These are phyloP conservation scores for Scolopax mira DNA, from an alignment of 2,113 vertebrate species.

Conservation along the genomic window DNA sequence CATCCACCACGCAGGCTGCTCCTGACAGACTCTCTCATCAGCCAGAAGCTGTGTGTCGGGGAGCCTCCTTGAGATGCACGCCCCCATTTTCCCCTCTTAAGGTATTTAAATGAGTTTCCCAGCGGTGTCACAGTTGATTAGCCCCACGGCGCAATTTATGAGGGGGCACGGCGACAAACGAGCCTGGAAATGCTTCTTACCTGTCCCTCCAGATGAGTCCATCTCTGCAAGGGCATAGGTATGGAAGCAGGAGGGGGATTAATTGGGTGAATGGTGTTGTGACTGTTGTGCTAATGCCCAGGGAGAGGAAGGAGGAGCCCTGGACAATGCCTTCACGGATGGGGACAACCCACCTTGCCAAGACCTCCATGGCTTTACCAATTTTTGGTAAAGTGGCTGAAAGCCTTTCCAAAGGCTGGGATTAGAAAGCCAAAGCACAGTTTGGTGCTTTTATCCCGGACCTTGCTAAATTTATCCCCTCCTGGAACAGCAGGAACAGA, in stretches of 20 bases:
- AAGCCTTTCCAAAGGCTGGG: background rate
- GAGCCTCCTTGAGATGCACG: background rate
- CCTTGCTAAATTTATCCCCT: background rate
- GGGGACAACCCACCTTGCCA: background rate
- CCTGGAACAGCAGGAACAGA: background rate
- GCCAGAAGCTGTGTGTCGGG: background rate
- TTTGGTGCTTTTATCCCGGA: background rate
- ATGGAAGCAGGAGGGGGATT: background rate
- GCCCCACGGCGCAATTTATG: background rate
- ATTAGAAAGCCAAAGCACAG: background rate
- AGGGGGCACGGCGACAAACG: fast-evolving
- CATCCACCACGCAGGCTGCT: slow-evolving; percentile 50
- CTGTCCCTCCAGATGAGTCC: background rate
- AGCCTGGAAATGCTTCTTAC: background rate
- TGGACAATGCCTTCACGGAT: background rate
- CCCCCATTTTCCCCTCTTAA: background rate
- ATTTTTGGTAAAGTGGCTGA: background rate
- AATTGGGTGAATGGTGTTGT: background rate
- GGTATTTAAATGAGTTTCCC: background rate
- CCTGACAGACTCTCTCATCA: slow-evolving; percentile 59
- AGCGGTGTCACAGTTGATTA: background rate
- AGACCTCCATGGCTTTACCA: background rate
- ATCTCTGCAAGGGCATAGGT: background rate
- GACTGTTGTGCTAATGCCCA: background rate
- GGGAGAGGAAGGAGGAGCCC: background rate